Conservation (phyloP, 2,113 vertebrate genomes). For the Prionailurus bengalensis region DNA sequence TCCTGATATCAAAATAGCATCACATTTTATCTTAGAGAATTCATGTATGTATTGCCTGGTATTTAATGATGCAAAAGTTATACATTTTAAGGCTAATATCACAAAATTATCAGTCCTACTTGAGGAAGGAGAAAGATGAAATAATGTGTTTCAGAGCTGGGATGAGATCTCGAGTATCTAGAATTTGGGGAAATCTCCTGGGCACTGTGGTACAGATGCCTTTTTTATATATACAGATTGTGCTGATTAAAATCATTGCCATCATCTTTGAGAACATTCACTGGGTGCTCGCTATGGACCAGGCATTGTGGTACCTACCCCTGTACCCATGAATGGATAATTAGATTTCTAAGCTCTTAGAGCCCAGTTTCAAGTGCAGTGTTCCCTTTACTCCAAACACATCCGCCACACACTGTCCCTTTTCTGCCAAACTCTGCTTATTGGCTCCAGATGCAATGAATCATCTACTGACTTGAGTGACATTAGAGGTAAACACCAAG, state of each 20-base stretch:
- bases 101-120: slow-evolving; percentile 2
- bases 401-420: slow-evolving; percentile 86
- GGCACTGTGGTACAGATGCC: too few species aligned
- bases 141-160: neutral
- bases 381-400: slow-evolving; percentile 85
- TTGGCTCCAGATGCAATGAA: slow-evolving; percentile 89
- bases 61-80: neutral
- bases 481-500: slow-evolving; percentile 90
- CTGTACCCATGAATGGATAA: slow-evolving; percentile 60
- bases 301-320: neutral
- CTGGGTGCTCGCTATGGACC: neutral
- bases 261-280: neutral
- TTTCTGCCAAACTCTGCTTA: slow-evolving; percentile 87
- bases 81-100: neutral
- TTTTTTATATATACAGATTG: neutral
- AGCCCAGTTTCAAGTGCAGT: slow-evolving; percentile 74
- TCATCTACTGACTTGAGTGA: slow-evolving; percentile 85
- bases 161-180: slow-evolving; percentile 5
- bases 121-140: slow-evolving; percentile 37
- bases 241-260: neutral
- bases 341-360: slow-evolving; percentile 82
- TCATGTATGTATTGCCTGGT: neutral
- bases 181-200: neutral
- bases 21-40: neutral
- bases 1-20: neutral